Conservation (phyloP, 2,888 invertebrate species). For the Torymus aiolomorphi region DNA sequence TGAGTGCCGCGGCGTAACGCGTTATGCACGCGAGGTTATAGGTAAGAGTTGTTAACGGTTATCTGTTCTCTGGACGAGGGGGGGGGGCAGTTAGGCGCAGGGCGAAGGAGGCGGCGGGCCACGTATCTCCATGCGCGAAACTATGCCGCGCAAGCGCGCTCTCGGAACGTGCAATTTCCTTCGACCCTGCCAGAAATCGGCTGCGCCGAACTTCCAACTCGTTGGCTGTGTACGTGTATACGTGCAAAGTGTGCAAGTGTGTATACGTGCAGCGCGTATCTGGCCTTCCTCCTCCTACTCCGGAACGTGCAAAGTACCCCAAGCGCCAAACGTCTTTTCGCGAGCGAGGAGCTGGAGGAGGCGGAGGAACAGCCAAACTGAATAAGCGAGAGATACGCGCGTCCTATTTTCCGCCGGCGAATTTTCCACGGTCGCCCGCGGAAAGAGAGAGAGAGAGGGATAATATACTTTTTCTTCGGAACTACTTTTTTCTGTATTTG, state of each 20-base stretch:
- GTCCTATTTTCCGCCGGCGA: constrained; percentile 32
- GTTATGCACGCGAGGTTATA: constrained; percentile 6
- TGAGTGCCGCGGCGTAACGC: constrained; percentile 11
- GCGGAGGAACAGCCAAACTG: constrained; percentile 34
- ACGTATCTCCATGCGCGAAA: constrained; percentile 55
- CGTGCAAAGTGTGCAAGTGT: neutral
- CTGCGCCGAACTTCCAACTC: constrained; percentile 32
- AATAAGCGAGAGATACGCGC: constrained; percentile 37
- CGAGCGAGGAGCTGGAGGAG: constrained; percentile 23
- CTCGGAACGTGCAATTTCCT: constrained; percentile 60
- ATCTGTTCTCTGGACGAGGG: constrained; percentile 55
- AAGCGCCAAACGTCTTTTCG: constrained; percentile 44
- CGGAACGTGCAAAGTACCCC: constrained; percentile 39
- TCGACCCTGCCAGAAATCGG: constrained; percentile 52
- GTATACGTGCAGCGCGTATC: neutral
- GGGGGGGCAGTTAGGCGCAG: constrained; percentile 47
- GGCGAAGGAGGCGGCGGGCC: neutral
- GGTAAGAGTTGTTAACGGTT: constrained; percentile 58
- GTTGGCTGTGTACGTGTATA: neutral
- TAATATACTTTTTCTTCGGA: constrained; percentile 30
- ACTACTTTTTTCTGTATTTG: constrained; percentile 25
- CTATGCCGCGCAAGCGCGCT: constrained; percentile 47
- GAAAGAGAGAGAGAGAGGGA: neutral
- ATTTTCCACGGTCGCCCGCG: constrained; percentile 19
- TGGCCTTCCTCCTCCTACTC: neutral